Conservation (phyloP, 1,140 invertebrate genomes). For the Drosophila albomicans region DNA sequence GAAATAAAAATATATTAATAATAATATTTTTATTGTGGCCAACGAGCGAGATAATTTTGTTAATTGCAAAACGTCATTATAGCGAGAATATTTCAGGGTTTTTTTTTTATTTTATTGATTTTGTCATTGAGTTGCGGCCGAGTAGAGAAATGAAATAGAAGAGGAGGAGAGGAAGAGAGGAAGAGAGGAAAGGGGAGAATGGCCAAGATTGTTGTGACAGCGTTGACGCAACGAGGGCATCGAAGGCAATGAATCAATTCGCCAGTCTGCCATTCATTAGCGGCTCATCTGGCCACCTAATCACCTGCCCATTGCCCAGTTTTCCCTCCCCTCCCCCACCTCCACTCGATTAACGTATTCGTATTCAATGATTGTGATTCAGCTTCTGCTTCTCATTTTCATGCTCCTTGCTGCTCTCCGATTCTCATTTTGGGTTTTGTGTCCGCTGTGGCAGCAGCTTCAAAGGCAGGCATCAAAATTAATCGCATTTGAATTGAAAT, state of each 20-base stretch:
- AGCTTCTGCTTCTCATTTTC: background rate
- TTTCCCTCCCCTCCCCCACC: background rate
- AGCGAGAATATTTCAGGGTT: constrained; percentile 65
- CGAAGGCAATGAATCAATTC: constrained; percentile 11
- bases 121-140: constrained; percentile 28
- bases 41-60: constrained; percentile 3
- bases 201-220: background rate
- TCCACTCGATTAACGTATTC: background rate
- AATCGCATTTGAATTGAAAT: constrained; percentile 77
- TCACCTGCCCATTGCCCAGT: constrained; percentile 23
- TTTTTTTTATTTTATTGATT: constrained; percentile 64
- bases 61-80: constrained; percentile 23
- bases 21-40: no score
- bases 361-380: background rate
- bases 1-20: no score
- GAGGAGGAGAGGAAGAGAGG: no score
- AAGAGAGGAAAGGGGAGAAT: no score
- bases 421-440: constrained; percentile 26
- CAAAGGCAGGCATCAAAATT: constrained; percentile 70
- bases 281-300: constrained; percentile 17
- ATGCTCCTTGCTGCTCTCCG: background rate
- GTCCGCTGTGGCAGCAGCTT: constrained; percentile 50
- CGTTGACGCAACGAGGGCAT: constrained; percentile 11
- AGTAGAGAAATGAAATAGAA: no score
- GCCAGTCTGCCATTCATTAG: constrained; percentile 3